Evolutionary conservation across 2,797 vertebrate species (phyloP).

Genomic region (Myotis findleyi): DNA sequence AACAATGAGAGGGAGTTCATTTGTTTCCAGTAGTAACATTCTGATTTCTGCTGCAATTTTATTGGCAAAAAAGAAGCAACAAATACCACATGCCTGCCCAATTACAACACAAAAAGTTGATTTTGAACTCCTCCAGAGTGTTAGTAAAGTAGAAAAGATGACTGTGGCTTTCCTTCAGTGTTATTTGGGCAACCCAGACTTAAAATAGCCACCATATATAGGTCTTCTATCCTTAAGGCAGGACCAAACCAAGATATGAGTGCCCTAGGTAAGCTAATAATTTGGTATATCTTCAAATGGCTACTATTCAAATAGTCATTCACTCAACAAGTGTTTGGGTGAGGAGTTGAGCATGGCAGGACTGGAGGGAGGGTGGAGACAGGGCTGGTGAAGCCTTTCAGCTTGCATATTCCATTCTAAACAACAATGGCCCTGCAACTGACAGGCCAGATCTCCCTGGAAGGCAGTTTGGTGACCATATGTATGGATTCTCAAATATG

Average conservation of each 20-base stretch:
- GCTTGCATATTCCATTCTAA: not conserved
- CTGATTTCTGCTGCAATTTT: slow-evolving; percentile 37
- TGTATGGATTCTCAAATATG: slow-evolving; percentile 29
- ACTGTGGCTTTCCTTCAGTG: slow-evolving; percentile 34
- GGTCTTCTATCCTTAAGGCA: not conserved
- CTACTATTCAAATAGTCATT: not conserved
- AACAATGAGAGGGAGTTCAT: slow-evolving; percentile 59
- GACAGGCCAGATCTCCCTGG: not conserved
- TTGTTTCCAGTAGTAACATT: slow-evolving; percentile 62
- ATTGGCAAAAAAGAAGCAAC: slow-evolving; percentile 17
- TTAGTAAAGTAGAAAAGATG: slow-evolving; percentile 47
- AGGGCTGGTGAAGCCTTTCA: not conserved
- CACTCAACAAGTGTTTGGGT: not conserved
- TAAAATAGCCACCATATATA: slow-evolving; percentile 24
- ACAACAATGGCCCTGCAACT: not conserved
- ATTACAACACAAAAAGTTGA: slow-evolving; percentile 53
- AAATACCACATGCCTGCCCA: not conserved
- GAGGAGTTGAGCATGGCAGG: not conserved
- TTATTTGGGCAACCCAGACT: slow-evolving; percentile 36
- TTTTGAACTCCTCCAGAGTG: slow-evolving; percentile 32
- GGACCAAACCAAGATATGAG: not conserved
- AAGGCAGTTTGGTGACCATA: slow-evolving; percentile 3
- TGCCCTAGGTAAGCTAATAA: not conserved
- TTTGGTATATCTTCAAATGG: slow-evolving; percentile 3
- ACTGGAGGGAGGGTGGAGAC: not conserved